phyloP scores from a whole-genome alignment of 2,888 invertebrate species.

The Hemithea aestivaria region DNA sequence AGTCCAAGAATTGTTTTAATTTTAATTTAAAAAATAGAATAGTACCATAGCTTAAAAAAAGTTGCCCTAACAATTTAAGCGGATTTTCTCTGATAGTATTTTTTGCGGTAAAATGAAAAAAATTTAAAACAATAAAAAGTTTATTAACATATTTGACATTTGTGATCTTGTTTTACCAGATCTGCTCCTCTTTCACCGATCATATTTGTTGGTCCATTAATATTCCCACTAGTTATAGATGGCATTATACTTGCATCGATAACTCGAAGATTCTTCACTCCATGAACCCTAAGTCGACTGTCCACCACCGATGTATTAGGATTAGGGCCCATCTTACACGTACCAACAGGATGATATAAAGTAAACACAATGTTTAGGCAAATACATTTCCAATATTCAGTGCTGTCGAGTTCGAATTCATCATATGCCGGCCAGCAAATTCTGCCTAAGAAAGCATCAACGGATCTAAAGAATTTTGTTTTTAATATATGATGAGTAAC shows the following conservation, averaged over 20 bases:
- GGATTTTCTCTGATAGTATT: no score
- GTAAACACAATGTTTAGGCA: constrained; percentile 63
- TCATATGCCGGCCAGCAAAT: constrained; percentile 43
- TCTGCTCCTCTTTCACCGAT: constrained; percentile 88
- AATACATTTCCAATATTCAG: constrained; percentile 50
- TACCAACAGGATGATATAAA: constrained; percentile 85
- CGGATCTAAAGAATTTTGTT: constrained; percentile 42
- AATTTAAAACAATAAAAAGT: no score
- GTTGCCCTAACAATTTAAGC: no score
- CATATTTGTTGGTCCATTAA: constrained; percentile 88
- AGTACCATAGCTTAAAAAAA: no score
- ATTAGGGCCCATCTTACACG: constrained; percentile 78
- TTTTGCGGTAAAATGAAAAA: no score
- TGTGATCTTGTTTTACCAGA: constrained; percentile 76
- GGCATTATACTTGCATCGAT: constrained; percentile 91
- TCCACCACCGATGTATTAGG: no score
- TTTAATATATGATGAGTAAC: constrained; percentile 41
- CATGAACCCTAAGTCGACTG: no score
- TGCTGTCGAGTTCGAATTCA: constrained; percentile 34
- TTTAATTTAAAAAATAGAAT: no score
- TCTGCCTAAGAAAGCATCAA: constrained; percentile 39
- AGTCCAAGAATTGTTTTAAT: no score
- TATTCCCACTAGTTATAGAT: constrained; percentile 85
- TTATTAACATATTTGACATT: no score
- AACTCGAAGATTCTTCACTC: no score